phyloP scores from a whole-genome alignment of 2,888 invertebrate genomes.

The Netelia fuscicornis region DNA sequence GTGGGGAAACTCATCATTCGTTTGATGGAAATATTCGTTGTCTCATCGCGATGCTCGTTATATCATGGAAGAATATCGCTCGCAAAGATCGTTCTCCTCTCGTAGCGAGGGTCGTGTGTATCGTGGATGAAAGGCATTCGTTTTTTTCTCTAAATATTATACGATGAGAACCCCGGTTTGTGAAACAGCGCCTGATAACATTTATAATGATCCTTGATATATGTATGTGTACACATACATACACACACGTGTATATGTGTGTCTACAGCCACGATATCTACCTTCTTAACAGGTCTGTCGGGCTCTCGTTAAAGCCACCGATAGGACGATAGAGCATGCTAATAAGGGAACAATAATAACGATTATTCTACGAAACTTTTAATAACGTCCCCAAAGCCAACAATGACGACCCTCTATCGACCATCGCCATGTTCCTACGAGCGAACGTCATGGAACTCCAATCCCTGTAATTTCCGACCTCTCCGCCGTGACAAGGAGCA shows the following conservation, averaged over 20 bases:
- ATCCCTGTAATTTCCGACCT: no score
- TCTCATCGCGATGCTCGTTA: neutral
- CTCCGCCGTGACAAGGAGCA: no score
- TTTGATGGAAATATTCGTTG: slow-evolving; percentile 22
- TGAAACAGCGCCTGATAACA: slow-evolving; percentile 79
- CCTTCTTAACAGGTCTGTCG: slow-evolving; percentile 71
- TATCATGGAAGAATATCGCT: neutral
- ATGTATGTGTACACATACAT: slow-evolving; percentile 9
- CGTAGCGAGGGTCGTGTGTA: slow-evolving; percentile 17
- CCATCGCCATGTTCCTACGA: no score
- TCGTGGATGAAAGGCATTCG: slow-evolving; percentile 23
- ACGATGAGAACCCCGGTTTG: slow-evolving; percentile 76
- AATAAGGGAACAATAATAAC: slow-evolving; percentile 80
- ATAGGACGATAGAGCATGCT: slow-evolving; percentile 81
- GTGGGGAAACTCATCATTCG: slow-evolving; percentile 7
- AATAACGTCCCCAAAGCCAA: slow-evolving; percentile 72
- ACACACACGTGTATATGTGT: neutral
- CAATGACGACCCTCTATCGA: neutral
- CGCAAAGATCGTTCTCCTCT: neutral
- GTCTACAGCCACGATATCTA: slow-evolving; percentile 72
- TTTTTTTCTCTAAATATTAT: slow-evolving; percentile 23
- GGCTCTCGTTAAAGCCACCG: slow-evolving; percentile 75
- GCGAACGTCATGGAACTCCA: no score
- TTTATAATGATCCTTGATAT: slow-evolving; percentile 76
- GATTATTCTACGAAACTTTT: slow-evolving; percentile 77